Percentiles rank a stretch among this genome's conserved stretches.
phyloP scores from a whole-genome alignment of 2,797 vertebrate species.

The Xerus rutilus region DNA sequence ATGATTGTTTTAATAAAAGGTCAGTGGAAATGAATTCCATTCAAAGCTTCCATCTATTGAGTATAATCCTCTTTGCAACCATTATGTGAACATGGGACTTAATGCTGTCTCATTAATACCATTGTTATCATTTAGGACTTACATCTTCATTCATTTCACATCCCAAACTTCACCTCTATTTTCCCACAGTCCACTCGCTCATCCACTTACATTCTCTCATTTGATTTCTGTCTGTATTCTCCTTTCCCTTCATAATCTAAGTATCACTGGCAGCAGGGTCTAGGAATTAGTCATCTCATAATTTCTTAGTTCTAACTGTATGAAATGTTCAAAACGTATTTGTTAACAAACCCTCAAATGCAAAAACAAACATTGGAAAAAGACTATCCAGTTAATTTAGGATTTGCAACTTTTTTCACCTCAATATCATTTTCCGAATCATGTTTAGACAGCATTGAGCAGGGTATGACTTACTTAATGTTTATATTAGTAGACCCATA shows the following conservation, averaged over 20 bases:
- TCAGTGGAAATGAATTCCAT: not conserved
- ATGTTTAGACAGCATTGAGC: not conserved
- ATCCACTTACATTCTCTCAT: not conserved
- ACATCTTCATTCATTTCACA: not conserved
- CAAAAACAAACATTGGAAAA: not conserved
- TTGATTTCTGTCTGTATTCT: not conserved
- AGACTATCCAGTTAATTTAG: not conserved
- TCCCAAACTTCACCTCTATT: not conserved
- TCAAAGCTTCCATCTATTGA: not conserved
- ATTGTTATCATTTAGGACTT: not conserved
- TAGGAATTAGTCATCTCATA: not conserved
- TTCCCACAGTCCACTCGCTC: not conserved
- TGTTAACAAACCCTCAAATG: not conserved
- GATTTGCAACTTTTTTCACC: not conserved
- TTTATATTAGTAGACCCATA: slow-evolving; percentile 11
- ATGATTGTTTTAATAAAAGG: not conserved
- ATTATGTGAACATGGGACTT: not conserved
- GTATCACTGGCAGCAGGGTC: not conserved
- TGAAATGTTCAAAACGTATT: slow-evolving; percentile 11
- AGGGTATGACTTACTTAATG: not conserved
- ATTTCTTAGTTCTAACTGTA: not conserved
- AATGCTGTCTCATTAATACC: not conserved
- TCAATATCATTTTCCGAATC: not conserved
- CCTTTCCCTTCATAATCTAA: not conserved
- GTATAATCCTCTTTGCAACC: not conserved